Evolutionary conservation across 2,113 vertebrate species (phyloP).

Genomic region (Nansenia antarctica): DNA sequence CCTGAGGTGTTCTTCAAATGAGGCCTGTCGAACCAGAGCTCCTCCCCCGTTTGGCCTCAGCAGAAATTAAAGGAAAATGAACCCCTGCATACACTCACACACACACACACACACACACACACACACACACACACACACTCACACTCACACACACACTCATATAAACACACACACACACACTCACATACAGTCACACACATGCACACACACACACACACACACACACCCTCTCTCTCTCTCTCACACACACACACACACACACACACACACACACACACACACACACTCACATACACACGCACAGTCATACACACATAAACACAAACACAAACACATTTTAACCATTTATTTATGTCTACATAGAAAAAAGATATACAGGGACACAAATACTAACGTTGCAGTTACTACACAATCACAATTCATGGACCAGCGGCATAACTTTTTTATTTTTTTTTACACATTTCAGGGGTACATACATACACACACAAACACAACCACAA

Average conservation of each 20-base stretch:
- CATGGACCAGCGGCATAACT: too few species aligned
- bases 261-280: neutral
- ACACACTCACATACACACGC: neutral
- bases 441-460: too few species aligned
- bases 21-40: conserved; percentile 51
- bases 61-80: conserved; percentile 43
- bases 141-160: too few species aligned
- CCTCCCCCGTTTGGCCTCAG: conserved; percentile 45
- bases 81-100: neutral
- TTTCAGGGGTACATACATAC: too few species aligned
- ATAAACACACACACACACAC: too few species aligned
- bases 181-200: neutral
- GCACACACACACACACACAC: neutral
- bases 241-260: neutral
- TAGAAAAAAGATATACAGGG: too few species aligned
- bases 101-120: neutral
- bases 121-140: too few species aligned
- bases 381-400: too few species aligned
- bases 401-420: too few species aligned
- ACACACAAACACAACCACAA: neutral
- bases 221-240: neutral
- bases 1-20: conserved; percentile 61
- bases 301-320: neutral
- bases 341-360: too few species aligned
- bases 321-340: conserved; percentile 10